Evolutionary conservation across 2,797 vertebrate species (phyloP), one percentile per base, ranked within the genome.

Genomic region (Bradypodion pumilum): DNA sequence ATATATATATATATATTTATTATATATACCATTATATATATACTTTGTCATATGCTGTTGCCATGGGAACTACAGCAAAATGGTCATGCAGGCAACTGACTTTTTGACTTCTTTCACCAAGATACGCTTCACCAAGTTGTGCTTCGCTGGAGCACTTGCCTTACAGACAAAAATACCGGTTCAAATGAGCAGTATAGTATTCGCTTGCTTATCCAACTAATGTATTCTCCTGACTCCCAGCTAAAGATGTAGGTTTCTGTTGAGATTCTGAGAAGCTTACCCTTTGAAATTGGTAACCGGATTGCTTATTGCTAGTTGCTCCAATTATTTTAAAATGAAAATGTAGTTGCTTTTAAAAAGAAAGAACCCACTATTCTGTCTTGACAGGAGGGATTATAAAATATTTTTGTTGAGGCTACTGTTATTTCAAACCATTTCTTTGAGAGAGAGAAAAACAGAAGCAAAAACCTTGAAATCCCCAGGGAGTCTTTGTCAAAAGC

Each of bases 31-130:
- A n/a, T 68, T 49, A 49, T 2, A 78, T 2, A 78, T 63, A 6
- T 12, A 35, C 23, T 13, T 29, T 35, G 7, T 29, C 40, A 59
- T 70, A 13, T 42, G 16, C 16, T 46, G 40, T 12, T 77, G 40
- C 60, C 42, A 32, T 70, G n/a, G 10, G 16, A 42, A 81, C 86
- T 12, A 13, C 0, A 0, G 1, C 1, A 7, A 6, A 0, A 1
- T 12, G 35, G 8, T 19, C 4, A 70, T 32, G 7, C 12, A 83
- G 35, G 3, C 9, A 42, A 3, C 9, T 35, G 27, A 2, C 32
- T 19, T 82, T 74, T 56, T 27, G 42, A 83, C 6, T 5, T 80
- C 32, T 78, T 40, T 87, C 16, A 12, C 6, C 1, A 13, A 69
- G 19, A 25, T 65, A 3, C 72, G 10, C n/a, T 44, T 6, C 66